Base-by-base conservation (phyloP, 2,797 vertebrate genomes). In the Ctenosaura bakeri region DNA sequence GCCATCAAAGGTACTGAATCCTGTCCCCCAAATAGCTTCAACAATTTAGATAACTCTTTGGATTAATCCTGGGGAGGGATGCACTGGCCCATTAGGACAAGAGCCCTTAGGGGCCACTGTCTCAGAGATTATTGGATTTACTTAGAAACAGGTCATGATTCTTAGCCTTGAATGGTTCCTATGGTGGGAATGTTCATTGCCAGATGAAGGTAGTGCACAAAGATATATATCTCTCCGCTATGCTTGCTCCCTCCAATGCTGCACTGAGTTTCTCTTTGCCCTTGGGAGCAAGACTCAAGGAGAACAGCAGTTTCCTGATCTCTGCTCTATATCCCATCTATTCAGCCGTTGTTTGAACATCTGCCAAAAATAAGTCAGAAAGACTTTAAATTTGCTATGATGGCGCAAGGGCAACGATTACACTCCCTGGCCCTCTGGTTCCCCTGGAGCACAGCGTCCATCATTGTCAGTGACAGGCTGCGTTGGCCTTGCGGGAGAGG, bases 381-480 rank as follows among this genome's bases (percentile, higher is more conserved):
- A 76, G 80, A 59, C 54, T 83, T 83, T 83, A 74, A 76, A 89
- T 83, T 89, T 89, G 52, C 80, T 89, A 76, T 24, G 88, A 89
- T 74, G 69, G 26, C 69, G 74, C 80, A 83, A 83, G 66, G 87
- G 78, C 66, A 82, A 73, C 59, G 79, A 88, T 88, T 81, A 71
- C 64, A 87, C 54, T 69, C 78, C 78, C 87, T 73, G 14, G 62
- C 64, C 87, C 64, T 71, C 78, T 71, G n/a, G 78, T 79, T 88
- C 78, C 81, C n/a, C 46, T 29, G n/a, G 50, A 88, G 50, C 46
- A 71, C 78, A 56, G 66, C 22, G 69, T 89, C 69, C 54, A 74
- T 89, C 52, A 83, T 82, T 46, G 22, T 74, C 4, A 6, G 29
- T 83, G 88, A 76, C 87, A 88, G 69, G 26, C 46, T 73, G 46